Base-by-base conservation (phyloP, 2,797 vertebrate genomes). In the Glyptemys insculpta region DNA sequence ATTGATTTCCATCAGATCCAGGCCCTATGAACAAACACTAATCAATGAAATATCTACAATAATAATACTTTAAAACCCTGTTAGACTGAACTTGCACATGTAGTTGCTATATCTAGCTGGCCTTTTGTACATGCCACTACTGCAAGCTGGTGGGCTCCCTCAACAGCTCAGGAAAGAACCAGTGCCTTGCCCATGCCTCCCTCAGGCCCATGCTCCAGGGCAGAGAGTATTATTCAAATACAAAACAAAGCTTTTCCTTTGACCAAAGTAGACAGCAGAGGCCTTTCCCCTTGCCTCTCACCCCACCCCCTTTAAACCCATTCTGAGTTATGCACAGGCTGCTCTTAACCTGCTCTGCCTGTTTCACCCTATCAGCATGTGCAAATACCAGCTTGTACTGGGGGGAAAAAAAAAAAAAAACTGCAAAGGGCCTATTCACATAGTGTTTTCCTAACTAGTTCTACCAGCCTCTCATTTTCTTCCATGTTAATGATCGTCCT, bases 401-500 rank as follows among this genome's bases (percentile, higher is more conserved):
- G 41, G 37, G 37, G 37, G 6, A 6, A 44, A 44, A 44, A 44
- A 44, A 44, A 62, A 94, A 93, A 41, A 76, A 68, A 10, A 19
- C 8, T 11, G 21, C 8, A 29, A 72, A 78, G 4, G 49, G 23
- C 68, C 0, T 1, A 47, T 49, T 79, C 1, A 1, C 37, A 21
- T 3, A 27, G 50, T 0, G 0, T 31, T 18, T 29, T 29, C 52
- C 37, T 49, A 85, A 41, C 81, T 19, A 52, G 37, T 54, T 86
- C 82, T 8, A 54, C 31, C 85, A 86, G 59, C 0, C 0, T 37
- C 11, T 53, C 47, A 29, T 18, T 81, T 27, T 59, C 79, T 74
- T 54, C 31, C 41, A 25, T 8, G 50, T 5, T 68, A 56, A 11
- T 52, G 2, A 25, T 12, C 6, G 27, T 12, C 0, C 0, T 50